These are phyloP conservation scores for Corythornis madagascariensis DNA, from an alignment of 2,113 vertebrate genomes.

Conservation along the genomic window DNA sequence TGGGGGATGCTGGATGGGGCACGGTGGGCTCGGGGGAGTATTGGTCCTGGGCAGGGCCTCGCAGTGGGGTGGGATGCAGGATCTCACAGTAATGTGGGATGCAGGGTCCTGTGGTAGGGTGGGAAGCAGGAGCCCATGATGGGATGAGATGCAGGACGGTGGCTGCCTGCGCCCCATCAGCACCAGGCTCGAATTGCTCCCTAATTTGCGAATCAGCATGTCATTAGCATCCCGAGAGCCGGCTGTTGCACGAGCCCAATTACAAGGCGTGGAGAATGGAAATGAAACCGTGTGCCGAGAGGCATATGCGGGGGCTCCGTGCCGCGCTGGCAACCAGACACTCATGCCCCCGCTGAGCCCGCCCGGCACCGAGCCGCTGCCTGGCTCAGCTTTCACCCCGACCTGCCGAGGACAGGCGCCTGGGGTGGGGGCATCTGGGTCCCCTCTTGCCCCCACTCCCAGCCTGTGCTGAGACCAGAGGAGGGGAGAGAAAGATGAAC, in stretches of 20 bases:
- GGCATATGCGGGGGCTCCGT: not conserved
- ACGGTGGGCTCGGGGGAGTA: rapidly evolving
- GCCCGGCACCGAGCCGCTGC: not conserved
- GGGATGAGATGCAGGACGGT: not conserved
- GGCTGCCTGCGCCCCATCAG: not conserved
- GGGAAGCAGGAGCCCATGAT: not conserved
- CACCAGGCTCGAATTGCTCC: slow-evolving; percentile 6
- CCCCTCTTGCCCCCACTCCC: not conserved
- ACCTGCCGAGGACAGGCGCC: rapidly evolving
- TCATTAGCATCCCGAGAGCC: slow-evolving; percentile 51
- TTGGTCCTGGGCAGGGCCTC: not conserved
- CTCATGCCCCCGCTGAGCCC: not conserved
- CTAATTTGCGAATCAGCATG: slow-evolving; percentile 48
- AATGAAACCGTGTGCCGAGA: slow-evolving; percentile 46
- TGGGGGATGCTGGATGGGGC: not conserved
- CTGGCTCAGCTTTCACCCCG: slow-evolving; percentile 32
- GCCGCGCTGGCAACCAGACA: slow-evolving; percentile 19
- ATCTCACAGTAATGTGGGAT: not conserved
- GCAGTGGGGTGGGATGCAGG: not conserved
- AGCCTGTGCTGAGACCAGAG: not conserved
- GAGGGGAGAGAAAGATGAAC: not conserved
- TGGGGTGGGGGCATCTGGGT: not conserved
- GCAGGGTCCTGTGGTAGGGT: rapidly evolving
- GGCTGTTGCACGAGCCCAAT: slow-evolving; percentile 51
- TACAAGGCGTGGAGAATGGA: slow-evolving; percentile 54